Percentiles rank a stretch among this genome's conserved stretches.
phyloP scores from a whole-genome alignment of 2,113 vertebrate species.

The Diadophis punctatus region DNA sequence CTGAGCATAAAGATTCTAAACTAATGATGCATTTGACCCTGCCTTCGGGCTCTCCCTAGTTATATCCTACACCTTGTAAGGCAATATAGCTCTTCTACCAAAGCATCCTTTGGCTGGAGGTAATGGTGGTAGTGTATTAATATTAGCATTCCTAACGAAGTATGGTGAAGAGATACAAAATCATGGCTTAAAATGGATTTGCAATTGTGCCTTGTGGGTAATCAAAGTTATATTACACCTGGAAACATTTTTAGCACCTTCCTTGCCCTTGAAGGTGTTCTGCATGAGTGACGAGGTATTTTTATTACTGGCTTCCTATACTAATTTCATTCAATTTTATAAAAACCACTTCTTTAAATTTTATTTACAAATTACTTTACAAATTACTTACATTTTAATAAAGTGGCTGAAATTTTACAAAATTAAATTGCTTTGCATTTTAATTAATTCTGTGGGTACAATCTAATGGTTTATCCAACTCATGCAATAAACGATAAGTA shows the following conservation, averaged over 20 bases:
- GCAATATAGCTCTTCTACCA: too few relatives aligned
- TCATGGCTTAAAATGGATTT: neutral
- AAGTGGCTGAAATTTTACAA: neutral
- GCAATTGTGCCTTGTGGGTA: neutral
- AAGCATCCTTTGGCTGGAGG: too few relatives aligned
- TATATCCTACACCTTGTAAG: too few relatives aligned
- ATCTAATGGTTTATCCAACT: neutral
- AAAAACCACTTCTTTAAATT: neutral
- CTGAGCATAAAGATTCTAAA: too few relatives aligned
- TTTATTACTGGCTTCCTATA: neutral
- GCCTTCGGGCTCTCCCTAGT: too few relatives aligned
- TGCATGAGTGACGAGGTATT: neutral
- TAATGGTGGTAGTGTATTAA: neutral
- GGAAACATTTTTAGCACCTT: neutral
- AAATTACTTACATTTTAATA: too few relatives aligned
- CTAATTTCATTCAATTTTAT: neutral
- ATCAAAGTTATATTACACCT: neutral
- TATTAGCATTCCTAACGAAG: neutral
- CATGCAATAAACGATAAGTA: neutral
- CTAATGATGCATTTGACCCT: too few relatives aligned
- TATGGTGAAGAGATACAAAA: neutral
- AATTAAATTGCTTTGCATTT: neutral
- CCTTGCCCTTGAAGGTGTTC: neutral
- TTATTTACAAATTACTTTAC: neutral
- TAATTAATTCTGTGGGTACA: neutral